Percentiles rank a stretch among this genome's conserved stretches.
These are phyloP conservation scores for Sarcophaga variegata DNA, from an alignment of 2,888 invertebrate genomes.

Conservation along the genomic window DNA sequence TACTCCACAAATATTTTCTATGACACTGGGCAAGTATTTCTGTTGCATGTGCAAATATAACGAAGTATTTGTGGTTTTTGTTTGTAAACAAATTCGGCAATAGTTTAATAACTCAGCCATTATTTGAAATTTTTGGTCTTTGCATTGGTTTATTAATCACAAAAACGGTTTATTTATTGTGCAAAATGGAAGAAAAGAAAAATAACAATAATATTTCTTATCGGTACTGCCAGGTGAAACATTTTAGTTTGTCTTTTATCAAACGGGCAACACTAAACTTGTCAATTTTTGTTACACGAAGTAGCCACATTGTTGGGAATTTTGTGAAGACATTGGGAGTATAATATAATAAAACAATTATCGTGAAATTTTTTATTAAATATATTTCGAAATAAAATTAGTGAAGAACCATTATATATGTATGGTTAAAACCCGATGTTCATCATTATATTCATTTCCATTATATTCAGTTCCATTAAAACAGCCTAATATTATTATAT, in stretches of 20 bases:
- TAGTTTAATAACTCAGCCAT: constrained; percentile 47
- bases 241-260: neutral
- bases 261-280: neutral
- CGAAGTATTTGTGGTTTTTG: constrained; percentile 44
- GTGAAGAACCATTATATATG: no score
- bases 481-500: no score
- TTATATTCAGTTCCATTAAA: no score
- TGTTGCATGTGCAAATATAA: constrained; percentile 55
- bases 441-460: no score
- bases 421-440: no score
- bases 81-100: constrained; percentile 59
- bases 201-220: constrained; percentile 39
- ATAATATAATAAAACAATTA: no score
- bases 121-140: neutral
- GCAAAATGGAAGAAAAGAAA: constrained; percentile 17
- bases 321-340: no score
- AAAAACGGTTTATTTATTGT: constrained; percentile 40
- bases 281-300: no score
- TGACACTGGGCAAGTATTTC: constrained; percentile 64
- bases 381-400: no score
- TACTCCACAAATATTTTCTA: constrained; percentile 64
- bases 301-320: neutral
- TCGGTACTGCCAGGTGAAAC: neutral
- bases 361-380: no score
- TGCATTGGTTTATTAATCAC: neutral